A percentile compares a stretch with the other conserved stretches of the same genome.
Evolutionary conservation across 1,140 invertebrate species (phyloP).

Genomic region (Drusus annulatus): DNA sequence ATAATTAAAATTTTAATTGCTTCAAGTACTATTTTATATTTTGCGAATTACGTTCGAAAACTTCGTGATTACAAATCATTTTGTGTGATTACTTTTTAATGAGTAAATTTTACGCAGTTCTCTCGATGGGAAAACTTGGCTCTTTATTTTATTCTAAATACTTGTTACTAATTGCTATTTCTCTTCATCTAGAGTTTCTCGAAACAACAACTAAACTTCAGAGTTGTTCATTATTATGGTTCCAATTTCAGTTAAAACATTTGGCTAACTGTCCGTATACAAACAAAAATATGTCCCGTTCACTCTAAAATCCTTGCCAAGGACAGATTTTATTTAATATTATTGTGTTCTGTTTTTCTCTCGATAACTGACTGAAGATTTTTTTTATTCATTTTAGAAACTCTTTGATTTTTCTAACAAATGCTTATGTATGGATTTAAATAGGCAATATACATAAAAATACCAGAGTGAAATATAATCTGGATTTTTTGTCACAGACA

Average conservation of each 20-base stretch:
- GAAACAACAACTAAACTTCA: constrained; percentile 3
- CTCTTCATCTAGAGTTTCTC: not conserved
- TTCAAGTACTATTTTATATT: no score
- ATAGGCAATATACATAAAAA: no score
- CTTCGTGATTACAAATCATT: constrained; percentile 13
- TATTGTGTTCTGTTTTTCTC: no score
- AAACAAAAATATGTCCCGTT: constrained; percentile 5
- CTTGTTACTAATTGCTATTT: constrained; percentile 12
- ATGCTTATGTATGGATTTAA: no score
- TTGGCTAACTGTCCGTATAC: not conserved
- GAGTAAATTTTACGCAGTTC: constrained; percentile 17
- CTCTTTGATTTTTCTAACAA: no score
- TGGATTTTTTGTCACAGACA: no score
- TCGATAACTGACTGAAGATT: no score
- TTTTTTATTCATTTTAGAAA: no score
- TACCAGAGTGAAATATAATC: no score
- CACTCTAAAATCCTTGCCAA: not conserved
- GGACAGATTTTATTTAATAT: not conserved
- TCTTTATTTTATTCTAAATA: constrained; percentile 14
- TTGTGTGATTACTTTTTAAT: constrained; percentile 35
- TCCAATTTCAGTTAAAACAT: constrained; percentile 26
- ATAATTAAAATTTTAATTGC: no score
- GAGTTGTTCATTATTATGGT: constrained; percentile 1
- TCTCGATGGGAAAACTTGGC: constrained; percentile 22
- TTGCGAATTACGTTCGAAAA: not conserved